phyloP scores from a whole-genome alignment of 2,797 vertebrate genomes.

The Carcharodon carcharias region DNA sequence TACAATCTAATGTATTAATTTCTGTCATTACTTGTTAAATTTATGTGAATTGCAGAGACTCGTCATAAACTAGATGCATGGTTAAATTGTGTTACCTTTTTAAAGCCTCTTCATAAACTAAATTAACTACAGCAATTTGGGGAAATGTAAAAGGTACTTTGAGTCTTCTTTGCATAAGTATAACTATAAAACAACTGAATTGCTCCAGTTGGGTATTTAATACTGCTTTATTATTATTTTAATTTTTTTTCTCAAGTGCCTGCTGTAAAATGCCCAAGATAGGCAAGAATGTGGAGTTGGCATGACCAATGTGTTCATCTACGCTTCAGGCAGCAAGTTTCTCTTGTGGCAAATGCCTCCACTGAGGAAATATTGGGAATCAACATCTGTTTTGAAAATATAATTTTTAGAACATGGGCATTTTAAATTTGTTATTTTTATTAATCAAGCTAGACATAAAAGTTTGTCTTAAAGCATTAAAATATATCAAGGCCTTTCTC shows the following conservation, averaged over 20 bases:
- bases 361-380: neutral
- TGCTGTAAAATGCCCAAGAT: neutral
- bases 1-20: conserved; percentile 33
- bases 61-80: neutral
- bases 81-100: conserved; percentile 28
- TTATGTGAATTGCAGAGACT: neutral
- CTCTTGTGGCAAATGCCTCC: neutral
- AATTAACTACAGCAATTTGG: conserved; percentile 21
- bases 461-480: neutral
- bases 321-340: neutral
- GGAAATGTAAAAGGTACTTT: conserved; percentile 19
- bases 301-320: neutral
- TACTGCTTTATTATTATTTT: neutral
- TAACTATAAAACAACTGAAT: conserved; percentile 27
- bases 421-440: neutral
- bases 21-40: conserved; percentile 32
- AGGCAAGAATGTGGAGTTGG: neutral
- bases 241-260: neutral
- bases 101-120: conserved; percentile 37
- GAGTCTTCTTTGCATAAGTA: conserved; percentile 26
- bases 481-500: neutral
- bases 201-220: conserved; percentile 15
- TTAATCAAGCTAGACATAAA: neutral
- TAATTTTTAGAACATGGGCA: neutral
- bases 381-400: neutral